A percentile compares a stretch with the other conserved stretches of the same genome.
These are phyloP conservation scores for Ceratina australensis DNA, from an alignment of 1,140 invertebrate species.

Conservation along the genomic window DNA sequence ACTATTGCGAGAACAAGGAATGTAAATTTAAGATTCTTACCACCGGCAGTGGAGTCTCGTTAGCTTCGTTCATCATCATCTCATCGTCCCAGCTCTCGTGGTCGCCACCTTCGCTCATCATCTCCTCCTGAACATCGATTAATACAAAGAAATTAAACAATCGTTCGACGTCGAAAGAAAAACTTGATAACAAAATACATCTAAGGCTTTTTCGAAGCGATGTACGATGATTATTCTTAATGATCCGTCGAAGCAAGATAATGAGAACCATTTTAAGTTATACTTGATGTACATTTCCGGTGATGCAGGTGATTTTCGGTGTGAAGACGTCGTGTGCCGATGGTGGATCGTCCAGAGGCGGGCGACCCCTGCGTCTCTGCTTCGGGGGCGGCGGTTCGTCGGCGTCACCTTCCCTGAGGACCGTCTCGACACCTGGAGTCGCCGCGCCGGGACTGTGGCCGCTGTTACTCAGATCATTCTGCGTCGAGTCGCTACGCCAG, in stretches of 20 bases:
- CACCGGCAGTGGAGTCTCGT: constrained; percentile 74
- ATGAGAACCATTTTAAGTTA: background rate
- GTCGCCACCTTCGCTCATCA: constrained; percentile 60
- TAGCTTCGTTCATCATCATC: constrained; percentile 69
- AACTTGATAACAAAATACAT: too few species aligned
- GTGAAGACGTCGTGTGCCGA: constrained; percentile 78
- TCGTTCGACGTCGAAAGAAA: background rate
- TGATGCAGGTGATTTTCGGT: constrained; percentile 80
- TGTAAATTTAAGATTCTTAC: constrained; percentile 65
- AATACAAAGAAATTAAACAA: constrained; percentile 46
- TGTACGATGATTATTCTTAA: background rate
- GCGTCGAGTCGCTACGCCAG: constrained; percentile 84
- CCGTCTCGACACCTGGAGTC: constrained; percentile 78
- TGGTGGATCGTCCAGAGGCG: constrained; percentile 83
- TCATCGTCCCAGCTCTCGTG: constrained; percentile 1
- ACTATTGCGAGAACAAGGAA: constrained; percentile 20
- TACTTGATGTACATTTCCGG: constrained; percentile 75
- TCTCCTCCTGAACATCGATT: constrained; percentile 72
- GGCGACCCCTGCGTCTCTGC: constrained; percentile 82
- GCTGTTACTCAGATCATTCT: constrained; percentile 74
- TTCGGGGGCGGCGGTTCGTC: constrained; percentile 74
- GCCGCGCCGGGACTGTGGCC: constrained; percentile 73
- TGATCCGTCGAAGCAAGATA: background rate
- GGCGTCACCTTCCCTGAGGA: constrained; percentile 73
- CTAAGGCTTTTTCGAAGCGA: background rate